Percentiles rank a stretch among this genome's conserved stretches.
phyloP scores from a whole-genome alignment of 2,888 invertebrate species.

The Sthenelais limicola region DNA sequence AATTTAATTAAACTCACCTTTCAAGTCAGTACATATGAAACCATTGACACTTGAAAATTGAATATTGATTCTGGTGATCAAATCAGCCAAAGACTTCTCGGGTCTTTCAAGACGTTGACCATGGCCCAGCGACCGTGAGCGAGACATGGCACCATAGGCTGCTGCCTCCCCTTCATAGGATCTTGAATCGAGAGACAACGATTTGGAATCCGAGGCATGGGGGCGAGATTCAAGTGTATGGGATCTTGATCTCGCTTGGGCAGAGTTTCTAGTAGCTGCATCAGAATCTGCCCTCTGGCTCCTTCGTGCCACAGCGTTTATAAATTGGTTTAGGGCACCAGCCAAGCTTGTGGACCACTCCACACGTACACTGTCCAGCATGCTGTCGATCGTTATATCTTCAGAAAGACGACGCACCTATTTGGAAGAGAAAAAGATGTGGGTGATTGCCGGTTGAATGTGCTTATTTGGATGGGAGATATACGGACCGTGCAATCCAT shows the following conservation, averaged over 20 bases:
- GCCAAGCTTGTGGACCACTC: slow-evolving; percentile 65
- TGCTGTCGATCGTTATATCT: slow-evolving; percentile 59
- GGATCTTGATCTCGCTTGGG: not conserved
- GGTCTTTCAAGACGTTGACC: not conserved
- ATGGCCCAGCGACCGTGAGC: not conserved
- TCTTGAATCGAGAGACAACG: no score
- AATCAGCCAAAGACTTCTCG: not conserved
- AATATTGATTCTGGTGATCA: slow-evolving; percentile 17
- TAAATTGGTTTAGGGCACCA: slow-evolving; percentile 55
- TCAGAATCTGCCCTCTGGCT: not conserved
- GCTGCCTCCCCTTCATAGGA: not conserved
- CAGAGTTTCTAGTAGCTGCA: not conserved
- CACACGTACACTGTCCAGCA: slow-evolving; percentile 63
- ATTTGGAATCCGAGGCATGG: no score
- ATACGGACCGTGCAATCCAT: no score
- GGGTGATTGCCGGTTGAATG: not conserved
- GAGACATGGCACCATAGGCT: not conserved
- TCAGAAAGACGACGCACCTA: slow-evolving; percentile 60
- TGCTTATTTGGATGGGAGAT: no score
- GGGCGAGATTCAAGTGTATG: no score
- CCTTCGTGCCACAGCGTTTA: slow-evolving; percentile 52
- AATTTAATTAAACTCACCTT: slow-evolving; percentile 30
- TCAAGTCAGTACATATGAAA: slow-evolving; percentile 16
- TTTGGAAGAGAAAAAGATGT: not conserved
- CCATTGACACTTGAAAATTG: slow-evolving; percentile 32